A percentile compares a stretch with the other conserved stretches of the same genome.
Conservation (phyloP, 2,888 invertebrate species). For the Pharmacophagus antenor region DNA sequence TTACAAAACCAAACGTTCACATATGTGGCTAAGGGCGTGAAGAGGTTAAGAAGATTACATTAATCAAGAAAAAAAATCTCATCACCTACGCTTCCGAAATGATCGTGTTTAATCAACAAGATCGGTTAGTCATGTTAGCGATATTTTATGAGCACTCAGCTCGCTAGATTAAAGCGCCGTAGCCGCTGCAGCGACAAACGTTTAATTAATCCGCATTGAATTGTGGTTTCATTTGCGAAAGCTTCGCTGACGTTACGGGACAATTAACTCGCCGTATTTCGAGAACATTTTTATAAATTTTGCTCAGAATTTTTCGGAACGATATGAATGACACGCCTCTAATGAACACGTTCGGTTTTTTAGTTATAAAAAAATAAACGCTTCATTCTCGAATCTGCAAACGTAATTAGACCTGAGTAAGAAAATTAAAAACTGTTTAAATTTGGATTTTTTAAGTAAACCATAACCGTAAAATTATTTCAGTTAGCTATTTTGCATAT, state of each 20-base stretch:
- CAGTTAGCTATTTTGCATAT: no score
- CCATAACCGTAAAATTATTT: no score
- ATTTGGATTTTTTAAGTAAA: background rate
- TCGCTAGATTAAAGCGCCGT: conserved; percentile 11
- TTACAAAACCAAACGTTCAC: no score
- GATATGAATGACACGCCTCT: conserved; percentile 5
- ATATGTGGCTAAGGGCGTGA: no score
- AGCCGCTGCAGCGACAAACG: conserved; percentile 17
- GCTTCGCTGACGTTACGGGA: conserved; percentile 15
- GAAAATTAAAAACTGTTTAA: background rate
- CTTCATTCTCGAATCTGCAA: background rate
- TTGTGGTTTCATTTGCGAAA: conserved; percentile 23
- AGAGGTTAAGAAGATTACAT: background rate
- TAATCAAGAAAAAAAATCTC: background rate
- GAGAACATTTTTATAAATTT: conserved; percentile 6
- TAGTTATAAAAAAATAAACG: background rate
- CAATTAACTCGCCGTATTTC: conserved; percentile 13
- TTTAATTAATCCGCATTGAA: conserved; percentile 28
- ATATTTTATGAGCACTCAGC: background rate
- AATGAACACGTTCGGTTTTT: conserved; percentile 13
- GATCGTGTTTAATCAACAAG: conserved; percentile 9
- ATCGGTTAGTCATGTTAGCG: conserved; percentile 2
- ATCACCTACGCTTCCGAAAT: background rate
- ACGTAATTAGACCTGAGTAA: background rate
- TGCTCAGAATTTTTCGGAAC: conserved; percentile 2